Conservation (phyloP, 2,888 invertebrate genomes). For the Rapana venosa region DNA sequence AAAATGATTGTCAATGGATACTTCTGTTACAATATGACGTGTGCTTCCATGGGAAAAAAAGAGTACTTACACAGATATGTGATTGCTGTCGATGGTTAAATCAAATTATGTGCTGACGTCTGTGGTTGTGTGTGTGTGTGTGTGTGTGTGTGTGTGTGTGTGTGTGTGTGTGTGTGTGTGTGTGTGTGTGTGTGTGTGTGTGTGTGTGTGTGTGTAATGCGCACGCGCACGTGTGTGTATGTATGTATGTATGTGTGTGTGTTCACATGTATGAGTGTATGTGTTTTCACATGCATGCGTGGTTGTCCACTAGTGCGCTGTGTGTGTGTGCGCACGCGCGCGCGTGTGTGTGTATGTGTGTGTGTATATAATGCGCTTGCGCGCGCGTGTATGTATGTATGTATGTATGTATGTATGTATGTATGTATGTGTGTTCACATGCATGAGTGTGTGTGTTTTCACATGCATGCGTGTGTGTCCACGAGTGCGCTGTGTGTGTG, state of each 20-base stretch:
- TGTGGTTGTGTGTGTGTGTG: too few species aligned
- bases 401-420: not conserved
- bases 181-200: not conserved
- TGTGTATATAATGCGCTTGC: too few species aligned
- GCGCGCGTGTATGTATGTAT: too few species aligned
- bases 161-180: not conserved
- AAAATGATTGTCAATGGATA: too few species aligned
- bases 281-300: not conserved
- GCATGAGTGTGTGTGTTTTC: not conserved
- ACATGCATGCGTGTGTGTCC: not conserved
- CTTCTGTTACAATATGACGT: too few species aligned
- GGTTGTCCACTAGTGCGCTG: not conserved
- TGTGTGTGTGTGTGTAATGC: too few species aligned
- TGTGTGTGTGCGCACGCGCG: not conserved
- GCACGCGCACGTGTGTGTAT: too few species aligned
- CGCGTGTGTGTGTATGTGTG: not conserved
- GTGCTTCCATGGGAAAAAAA: too few species aligned
- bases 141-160: not conserved
- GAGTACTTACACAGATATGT: too few species aligned
- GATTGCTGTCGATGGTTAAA: too few species aligned
- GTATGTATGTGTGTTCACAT: not conserved
- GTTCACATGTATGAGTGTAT: constrained; percentile 10
- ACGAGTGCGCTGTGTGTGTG: not conserved
- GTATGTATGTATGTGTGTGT: constrained; percentile 24
- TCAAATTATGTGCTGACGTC: too few species aligned